phyloP scores from a whole-genome alignment of 2,113 vertebrate species.

The Periophthalmus modestus region DNA sequence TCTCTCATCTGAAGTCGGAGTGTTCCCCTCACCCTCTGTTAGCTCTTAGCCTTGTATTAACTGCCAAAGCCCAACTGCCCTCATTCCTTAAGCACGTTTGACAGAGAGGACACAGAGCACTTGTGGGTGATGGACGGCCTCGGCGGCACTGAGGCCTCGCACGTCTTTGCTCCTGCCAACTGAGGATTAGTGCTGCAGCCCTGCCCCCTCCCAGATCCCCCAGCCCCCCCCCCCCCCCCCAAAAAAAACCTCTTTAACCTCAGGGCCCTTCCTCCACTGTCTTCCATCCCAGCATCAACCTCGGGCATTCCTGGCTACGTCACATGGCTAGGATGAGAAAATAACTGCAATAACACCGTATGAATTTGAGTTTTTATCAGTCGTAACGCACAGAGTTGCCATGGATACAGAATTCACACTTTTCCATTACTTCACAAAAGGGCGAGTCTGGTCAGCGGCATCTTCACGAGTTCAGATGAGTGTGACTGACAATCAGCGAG shows the following conservation, averaged over 20 bases:
- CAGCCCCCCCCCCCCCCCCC: no score
- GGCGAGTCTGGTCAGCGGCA: no score
- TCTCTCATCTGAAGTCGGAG: slow-evolving; percentile 7
- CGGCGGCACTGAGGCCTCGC: slow-evolving; percentile 48
- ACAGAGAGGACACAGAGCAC: slow-evolving; percentile 50
- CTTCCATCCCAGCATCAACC: slow-evolving; percentile 23
- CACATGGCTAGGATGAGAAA: slow-evolving; percentile 25
- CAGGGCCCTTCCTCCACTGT: slow-evolving; percentile 23
- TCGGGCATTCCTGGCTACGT: slow-evolving; percentile 58
- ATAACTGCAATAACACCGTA: no score
- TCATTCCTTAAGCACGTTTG: slow-evolving; percentile 33
- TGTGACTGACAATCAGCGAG: no score
- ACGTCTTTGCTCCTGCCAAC: slow-evolving; percentile 59
- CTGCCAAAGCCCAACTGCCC: slow-evolving; percentile 9
- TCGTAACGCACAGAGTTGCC: no score
- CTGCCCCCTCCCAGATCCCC: slow-evolving; percentile 42
- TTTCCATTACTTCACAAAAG: no score
- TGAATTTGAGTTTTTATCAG: no score
- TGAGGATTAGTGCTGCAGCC: slow-evolving; percentile 64
- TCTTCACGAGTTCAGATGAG: no score
- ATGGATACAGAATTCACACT: no score
- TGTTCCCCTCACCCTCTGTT: neutral
- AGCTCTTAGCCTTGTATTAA: slow-evolving; percentile 11
- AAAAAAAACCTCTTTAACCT: slow-evolving; percentile 49
- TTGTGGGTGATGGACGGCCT: slow-evolving; percentile 51